These are phyloP conservation scores for Nansenia antarctica DNA, from an alignment of 2,113 vertebrate genomes.

Conservation along the genomic window DNA sequence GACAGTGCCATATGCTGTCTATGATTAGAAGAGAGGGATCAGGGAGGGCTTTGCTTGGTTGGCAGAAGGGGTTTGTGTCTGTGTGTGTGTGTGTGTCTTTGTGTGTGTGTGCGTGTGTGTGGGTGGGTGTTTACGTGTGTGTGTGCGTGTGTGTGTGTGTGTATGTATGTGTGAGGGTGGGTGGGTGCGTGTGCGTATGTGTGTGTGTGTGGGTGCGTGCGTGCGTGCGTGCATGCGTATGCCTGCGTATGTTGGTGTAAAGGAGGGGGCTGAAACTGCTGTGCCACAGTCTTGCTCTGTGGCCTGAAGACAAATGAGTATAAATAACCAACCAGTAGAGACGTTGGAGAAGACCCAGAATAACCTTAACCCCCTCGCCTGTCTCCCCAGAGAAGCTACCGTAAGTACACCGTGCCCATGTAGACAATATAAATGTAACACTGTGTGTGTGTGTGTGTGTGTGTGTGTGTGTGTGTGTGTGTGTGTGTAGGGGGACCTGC, in stretches of 20 bases:
- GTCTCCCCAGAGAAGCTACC: background rate
- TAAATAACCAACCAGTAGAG: conserved; percentile 64
- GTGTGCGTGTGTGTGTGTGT: conserved; percentile 19
- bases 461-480: conserved; percentile 28
- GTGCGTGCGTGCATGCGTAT: conserved; percentile 28
- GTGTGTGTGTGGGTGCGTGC: conserved; percentile 28
- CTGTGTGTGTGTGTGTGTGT: background rate
- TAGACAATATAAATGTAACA: background rate
- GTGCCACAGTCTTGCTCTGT: conserved; percentile 44
- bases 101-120: conserved; percentile 41
- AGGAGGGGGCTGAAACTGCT: conserved; percentile 34
- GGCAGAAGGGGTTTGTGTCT: conserved; percentile 23
- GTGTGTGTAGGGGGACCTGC: conserved; percentile 83
- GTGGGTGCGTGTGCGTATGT: conserved; percentile 32
- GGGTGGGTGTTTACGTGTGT: conserved; percentile 26
- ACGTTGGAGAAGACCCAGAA: conserved; percentile 55
- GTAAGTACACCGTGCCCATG: background rate
- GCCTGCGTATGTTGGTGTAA: conserved; percentile 16
- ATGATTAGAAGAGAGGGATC: conserved; percentile 44
- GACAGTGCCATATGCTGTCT: conserved; percentile 20
- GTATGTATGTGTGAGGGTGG: conserved; percentile 18
- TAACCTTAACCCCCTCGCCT: conserved; percentile 49
- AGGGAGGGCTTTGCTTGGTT: conserved; percentile 48
- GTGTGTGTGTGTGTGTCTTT: conserved; percentile 23
- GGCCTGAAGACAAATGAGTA: conserved; percentile 70